Evolutionary conservation across 1,140 invertebrate genomes (phyloP), one percentile per base, ranked within the genome.

Genomic region (Phenacoccus solenopsis): DNA sequence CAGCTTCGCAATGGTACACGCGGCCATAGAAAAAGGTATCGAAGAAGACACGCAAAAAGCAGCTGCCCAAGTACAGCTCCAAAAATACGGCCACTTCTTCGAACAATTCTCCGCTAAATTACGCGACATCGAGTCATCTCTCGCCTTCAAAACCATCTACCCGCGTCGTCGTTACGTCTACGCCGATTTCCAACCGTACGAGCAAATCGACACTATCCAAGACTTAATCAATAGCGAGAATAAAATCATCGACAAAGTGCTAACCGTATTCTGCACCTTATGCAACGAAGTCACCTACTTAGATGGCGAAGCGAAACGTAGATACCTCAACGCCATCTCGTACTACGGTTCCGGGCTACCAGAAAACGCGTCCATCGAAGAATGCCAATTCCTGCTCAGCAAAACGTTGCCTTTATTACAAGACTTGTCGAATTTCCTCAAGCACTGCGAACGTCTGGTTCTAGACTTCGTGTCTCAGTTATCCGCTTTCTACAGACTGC

Each of bases 181-280:
- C 59, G 59, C 25, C 3, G 59, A 64, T 49, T 49, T 49, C 38
- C 38, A 49, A 49, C 38, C 38, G 5, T 2, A 49, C 10, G 59
- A 64, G 25, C 13, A 27, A 3, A 24, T 64, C 22, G 9, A 25
- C 21, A 9, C 56, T 22, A 20, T 25, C 7, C 59, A 64, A 16
- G 24, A 49, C 1, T n/a, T 69, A 7, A 49, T 69, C 32, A 49
- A 69, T 22, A 69, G 30, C 24, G 68, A 69, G 21, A 69, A 69
- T 49, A 69, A 49, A 27, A 49, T 69, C 38, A 25, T 69, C 22
- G 38, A 69, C 32, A 69, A 69, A n/a, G 38, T 69, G 12, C 16
- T 69, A 20, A n/a, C 35, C 13, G 68, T 69, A 12, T 69, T 69
- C 24, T 32, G 30, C 12, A 69, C 30, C 1, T 27, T 69, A 24